Evolutionary conservation across 2,113 vertebrate species (phyloP), one percentile per base, ranked within the genome.

Genomic region (Micronycteris hirsuta): DNA sequence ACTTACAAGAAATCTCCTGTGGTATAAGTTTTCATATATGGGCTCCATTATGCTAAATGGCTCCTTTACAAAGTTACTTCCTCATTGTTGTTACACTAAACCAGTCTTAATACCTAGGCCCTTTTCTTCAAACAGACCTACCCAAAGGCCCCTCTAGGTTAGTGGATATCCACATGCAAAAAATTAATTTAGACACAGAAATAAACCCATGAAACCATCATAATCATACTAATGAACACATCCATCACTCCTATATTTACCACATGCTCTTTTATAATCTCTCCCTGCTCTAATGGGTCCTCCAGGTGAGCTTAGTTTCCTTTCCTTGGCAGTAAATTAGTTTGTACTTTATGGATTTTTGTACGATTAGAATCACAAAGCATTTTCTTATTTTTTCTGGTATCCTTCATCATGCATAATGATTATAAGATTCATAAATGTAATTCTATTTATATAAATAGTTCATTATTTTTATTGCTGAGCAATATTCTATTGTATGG

Each of bases 321-420:
- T 49, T 88, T 43, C 22, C 16, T 73, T 83, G 4, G 49, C 68
- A 86, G 26, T 71, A 86, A 86, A 63, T 81, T 68, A 28, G 31
- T 80, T 54, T 61, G 22, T 36, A 22, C 58, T 93, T 89, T 38
- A 33, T 67, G 11, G 54, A 67, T 85, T 22, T 54, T 63, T 36
- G 9, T 49, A 38, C 61, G 15, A 28, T 41, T 36, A 4, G 38
- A 73, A 83, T 68, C 7, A 54, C 14, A 47, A 26, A 41, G 22
- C 1, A 4, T 45, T 85, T 74, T 65, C 38, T 45, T n/a, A n/a
- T 74, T 36, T 31, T 47, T 52, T 63, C 43, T 85, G 20, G 24
- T 73, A 84, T 89, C n/a, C 38, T 85, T 80, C 20, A 58, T 92
- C 24, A 3, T 45, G 33, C 43, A 47, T 65, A 76, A 86, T 83